Percentiles rank a stretch among this genome's conserved stretches.
Conservation (phyloP, 2,888 invertebrate genomes). For the Macrostomum cliftonense region DNA sequence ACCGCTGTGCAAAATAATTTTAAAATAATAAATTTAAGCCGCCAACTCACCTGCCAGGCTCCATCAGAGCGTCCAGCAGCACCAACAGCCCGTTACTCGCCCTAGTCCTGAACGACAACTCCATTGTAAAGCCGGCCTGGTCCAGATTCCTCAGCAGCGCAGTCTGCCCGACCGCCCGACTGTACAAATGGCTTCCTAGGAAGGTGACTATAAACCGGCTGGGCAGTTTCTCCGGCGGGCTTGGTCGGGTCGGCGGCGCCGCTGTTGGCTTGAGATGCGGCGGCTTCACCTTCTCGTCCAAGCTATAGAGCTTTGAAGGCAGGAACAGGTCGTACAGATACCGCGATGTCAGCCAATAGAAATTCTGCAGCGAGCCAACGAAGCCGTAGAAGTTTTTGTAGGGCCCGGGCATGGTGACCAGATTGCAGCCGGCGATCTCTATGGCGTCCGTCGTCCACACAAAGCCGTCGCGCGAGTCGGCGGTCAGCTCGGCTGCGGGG, state of each 20-base stretch:
- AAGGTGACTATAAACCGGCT: slow-evolving; percentile 18
- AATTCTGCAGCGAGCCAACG: slow-evolving; percentile 10
- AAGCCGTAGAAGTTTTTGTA: slow-evolving; percentile 20
- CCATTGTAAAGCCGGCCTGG: slow-evolving; percentile 18
- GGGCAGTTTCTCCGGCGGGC: slow-evolving; percentile 7
- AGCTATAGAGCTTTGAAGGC: too few species aligned
- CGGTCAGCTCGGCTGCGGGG: too few species aligned
- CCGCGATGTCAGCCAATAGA: too few species aligned
- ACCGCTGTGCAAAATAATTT: too few species aligned
- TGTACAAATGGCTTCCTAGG: slow-evolving; percentile 15
- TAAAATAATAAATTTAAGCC: too few species aligned
- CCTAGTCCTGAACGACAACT: slow-evolving; percentile 20
- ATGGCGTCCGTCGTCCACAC: slow-evolving; percentile 15
- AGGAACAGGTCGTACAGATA: too few species aligned
- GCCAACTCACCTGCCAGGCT: slow-evolving; percentile 12
- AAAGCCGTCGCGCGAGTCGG: too few species aligned
- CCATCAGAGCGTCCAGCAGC: slow-evolving; percentile 18
- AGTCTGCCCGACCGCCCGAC: slow-evolving; percentile 12
- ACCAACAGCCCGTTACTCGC: slow-evolving; percentile 22
- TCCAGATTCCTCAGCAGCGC: slow-evolving; percentile 14
- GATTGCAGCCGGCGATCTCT: slow-evolving; percentile 16
- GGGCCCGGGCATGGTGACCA: slow-evolving; percentile 13
- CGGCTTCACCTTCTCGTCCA: too few species aligned
- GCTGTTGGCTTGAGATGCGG: slow-evolving; percentile 1
- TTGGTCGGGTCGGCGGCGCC: slow-evolving; percentile 13